A percentile compares a stretch with the other conserved stretches of the same genome.
These are phyloP conservation scores for Lepidocyrtoides sp. DNA, from an alignment of 2,888 invertebrate species.

Conservation along the genomic window DNA sequence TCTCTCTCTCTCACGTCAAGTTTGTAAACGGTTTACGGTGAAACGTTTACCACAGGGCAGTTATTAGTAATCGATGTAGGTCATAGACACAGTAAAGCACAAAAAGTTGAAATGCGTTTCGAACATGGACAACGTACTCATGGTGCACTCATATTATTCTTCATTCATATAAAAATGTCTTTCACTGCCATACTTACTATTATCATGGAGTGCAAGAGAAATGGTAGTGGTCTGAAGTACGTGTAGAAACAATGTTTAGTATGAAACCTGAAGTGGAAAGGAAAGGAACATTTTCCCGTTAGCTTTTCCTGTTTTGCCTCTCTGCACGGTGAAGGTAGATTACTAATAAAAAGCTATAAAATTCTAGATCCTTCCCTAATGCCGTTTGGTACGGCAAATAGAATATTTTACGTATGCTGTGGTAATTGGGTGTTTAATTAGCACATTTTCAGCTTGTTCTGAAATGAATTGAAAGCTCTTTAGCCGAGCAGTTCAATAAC, in stretches of 20 bases:
- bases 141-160: neutral
- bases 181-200: neutral
- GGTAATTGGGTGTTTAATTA: constrained; percentile 43
- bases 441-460: constrained; percentile 24
- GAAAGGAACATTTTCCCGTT: constrained; percentile 17
- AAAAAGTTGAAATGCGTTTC: neutral
- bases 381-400: neutral
- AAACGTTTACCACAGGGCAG: neutral
- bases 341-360: too few species aligned
- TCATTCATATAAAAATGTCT: neutral
- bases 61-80: neutral
- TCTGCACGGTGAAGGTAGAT: too few species aligned
- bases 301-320: neutral
- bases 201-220: constrained; percentile 3
- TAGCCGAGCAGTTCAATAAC: neutral
- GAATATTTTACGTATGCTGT: neutral
- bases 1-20: too few species aligned
- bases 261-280: constrained; percentile 21
- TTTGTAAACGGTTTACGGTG: neutral
- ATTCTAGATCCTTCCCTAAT: too few species aligned
- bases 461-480: neutral
- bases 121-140: constrained; percentile 1
- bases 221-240: constrained; percentile 5
- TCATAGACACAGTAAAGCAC: neutral
- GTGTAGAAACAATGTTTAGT: constrained; percentile 4